Evolutionary conservation across 2,888 invertebrate species (phyloP).

Genomic region (Arrhopalites spinosus): DNA sequence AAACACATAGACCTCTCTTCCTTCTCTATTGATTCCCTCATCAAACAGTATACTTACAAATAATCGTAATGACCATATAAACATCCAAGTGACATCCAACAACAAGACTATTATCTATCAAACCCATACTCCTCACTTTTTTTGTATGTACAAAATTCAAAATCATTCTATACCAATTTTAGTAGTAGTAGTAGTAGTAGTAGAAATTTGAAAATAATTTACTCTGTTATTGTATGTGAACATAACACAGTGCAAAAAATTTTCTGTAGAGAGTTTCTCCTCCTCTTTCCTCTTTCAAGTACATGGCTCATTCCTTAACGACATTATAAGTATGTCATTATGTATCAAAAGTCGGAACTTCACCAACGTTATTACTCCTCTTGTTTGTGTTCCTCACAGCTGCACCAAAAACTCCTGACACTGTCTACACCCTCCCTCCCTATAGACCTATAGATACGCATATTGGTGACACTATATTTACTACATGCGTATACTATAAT

Average conservation of each 20-base stretch:
- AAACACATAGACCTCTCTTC: slow-evolving; percentile 16
- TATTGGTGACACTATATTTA: too few relatives aligned
- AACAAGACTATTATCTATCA: background rate
- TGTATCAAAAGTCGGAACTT: background rate
- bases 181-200: too few relatives aligned
- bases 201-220: too few relatives aligned
- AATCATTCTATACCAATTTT: too few relatives aligned
- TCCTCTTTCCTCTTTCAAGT: background rate
- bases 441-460: too few relatives aligned
- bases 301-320: background rate
- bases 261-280: too few relatives aligned
- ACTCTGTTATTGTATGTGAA: too few relatives aligned
- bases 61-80: background rate
- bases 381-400: background rate
- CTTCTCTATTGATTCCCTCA: slow-evolving; percentile 7
- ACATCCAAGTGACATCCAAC: background rate
- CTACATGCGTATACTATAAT: too few relatives aligned
- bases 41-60: slow-evolving; percentile 22
- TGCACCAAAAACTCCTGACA: background rate
- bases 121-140: background rate
- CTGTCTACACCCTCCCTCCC: background rate
- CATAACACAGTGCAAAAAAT: too few relatives aligned
- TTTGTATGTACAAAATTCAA: too few relatives aligned
- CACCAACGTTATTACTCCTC: background rate
- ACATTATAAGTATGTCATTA: background rate